A percentile compares a stretch with the other conserved stretches of the same genome.
Evolutionary conservation across 2,888 invertebrate genomes (phyloP).

Genomic region (Vesta saturnalis): DNA sequence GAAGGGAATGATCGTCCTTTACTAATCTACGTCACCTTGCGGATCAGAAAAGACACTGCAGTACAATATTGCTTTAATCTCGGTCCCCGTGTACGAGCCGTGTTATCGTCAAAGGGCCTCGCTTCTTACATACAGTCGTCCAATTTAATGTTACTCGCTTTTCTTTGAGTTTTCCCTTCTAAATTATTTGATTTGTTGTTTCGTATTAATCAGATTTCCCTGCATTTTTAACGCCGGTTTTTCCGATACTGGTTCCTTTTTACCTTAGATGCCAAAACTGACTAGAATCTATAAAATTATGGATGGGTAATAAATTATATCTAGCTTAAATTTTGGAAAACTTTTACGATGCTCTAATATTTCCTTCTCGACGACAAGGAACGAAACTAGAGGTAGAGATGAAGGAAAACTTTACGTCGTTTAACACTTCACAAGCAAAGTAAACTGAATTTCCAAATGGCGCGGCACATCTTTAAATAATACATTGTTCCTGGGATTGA

Average conservation of each 20-base stretch:
- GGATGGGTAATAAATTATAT: background rate
- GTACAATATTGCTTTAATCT: conserved; percentile 57
- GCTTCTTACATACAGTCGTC: conserved; percentile 49
- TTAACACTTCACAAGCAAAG: conserved; percentile 38
- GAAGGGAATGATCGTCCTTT: conserved; percentile 36
- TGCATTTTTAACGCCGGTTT: conserved; percentile 45
- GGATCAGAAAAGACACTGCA: conserved; percentile 52
- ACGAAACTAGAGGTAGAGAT: conserved; percentile 12
- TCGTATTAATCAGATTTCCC: conserved; percentile 52
- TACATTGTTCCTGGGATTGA: conserved; percentile 62
- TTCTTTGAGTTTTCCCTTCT: conserved; percentile 43
- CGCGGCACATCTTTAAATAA: conserved; percentile 59
- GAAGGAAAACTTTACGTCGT: conserved; percentile 29
- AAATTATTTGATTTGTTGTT: conserved; percentile 38
- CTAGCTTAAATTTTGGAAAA: background rate
- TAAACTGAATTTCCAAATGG: conserved; percentile 43
- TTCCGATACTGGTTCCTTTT: conserved; percentile 10
- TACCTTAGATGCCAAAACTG: background rate
- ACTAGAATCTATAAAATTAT: background rate
- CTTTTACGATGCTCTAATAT: conserved; percentile 4
- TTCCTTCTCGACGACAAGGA: background rate
- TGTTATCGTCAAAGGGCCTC: conserved; percentile 51
- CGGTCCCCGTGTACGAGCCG: conserved; percentile 48
- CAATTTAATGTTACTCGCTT: conserved; percentile 37
- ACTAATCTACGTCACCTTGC: conserved; percentile 45